These are phyloP conservation scores for Diplolepis rosae DNA, from an alignment of 2,888 invertebrate species.

Conservation along the genomic window DNA sequence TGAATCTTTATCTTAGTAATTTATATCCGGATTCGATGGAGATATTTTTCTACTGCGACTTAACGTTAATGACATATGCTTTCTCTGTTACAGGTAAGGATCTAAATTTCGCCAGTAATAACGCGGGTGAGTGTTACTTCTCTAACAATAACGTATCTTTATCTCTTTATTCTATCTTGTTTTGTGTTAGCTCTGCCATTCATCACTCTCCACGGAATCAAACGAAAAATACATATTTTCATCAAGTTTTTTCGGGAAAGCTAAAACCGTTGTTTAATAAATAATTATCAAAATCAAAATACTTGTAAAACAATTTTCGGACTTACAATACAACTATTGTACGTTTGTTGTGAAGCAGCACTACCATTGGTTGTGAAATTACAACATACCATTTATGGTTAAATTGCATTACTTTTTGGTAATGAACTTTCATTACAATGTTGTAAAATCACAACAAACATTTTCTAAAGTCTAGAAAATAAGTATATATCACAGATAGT, in stretches of 20 bases:
- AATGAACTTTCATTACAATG: no score
- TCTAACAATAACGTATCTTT: constrained; percentile 59
- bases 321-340: no score
- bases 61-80: constrained; percentile 47
- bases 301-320: no score
- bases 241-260: not conserved
- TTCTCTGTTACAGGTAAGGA: constrained; percentile 70
- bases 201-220: constrained; percentile 6
- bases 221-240: not conserved
- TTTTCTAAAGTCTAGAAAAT: no score
- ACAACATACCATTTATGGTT: no score
- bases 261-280: not conserved
- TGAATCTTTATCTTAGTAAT: constrained; percentile 25
- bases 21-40: constrained; percentile 49
- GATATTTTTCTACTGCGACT: constrained; percentile 29
- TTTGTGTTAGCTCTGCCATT: not conserved
- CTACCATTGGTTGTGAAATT: no score
- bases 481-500: no score
- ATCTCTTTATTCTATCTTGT: constrained; percentile 33
- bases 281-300: not conserved
- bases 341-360: no score
- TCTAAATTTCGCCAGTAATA: constrained; percentile 72
- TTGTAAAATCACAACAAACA: no score
- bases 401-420: no score
- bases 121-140: constrained; percentile 70